A percentile compares a stretch with the other conserved stretches of the same genome.
Evolutionary conservation across 1,140 invertebrate species (phyloP).

Genomic region (Psix sp.): DNA sequence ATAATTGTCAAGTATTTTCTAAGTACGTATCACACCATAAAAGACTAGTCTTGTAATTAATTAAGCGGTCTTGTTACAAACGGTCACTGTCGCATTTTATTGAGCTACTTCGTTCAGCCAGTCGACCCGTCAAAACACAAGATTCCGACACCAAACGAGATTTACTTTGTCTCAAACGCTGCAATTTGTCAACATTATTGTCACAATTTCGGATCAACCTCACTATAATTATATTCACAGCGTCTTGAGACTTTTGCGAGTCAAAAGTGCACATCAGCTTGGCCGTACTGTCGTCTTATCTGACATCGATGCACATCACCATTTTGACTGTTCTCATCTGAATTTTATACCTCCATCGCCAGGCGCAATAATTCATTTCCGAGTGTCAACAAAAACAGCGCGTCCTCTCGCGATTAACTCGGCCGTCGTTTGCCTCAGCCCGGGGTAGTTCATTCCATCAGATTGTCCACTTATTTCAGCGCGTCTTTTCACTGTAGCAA

Average conservation of each 20-base stretch:
- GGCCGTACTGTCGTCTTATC: slow-evolving; percentile 26
- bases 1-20: too few relatives aligned
- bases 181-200: slow-evolving; percentile 21
- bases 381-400: slow-evolving; percentile 11
- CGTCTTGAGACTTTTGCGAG: slow-evolving; percentile 26
- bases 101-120: too few relatives aligned
- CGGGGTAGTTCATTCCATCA: slow-evolving; percentile 18
- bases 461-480: slow-evolving; percentile 16
- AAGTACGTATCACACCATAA: too few relatives aligned
- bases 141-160: too few relatives aligned
- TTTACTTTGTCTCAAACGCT: too few relatives aligned
- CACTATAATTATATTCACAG: slow-evolving; percentile 21
- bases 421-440: background rate
- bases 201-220: slow-evolving; percentile 16
- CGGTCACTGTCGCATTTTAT: too few relatives aligned
- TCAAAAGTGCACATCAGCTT: slow-evolving; percentile 22
- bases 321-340: slow-evolving; percentile 36
- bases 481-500: slow-evolving; percentile 63
- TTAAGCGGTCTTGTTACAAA: too few relatives aligned
- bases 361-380: slow-evolving; percentile 34
- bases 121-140: too few relatives aligned
- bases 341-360: slow-evolving; percentile 35
- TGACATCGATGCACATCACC: slow-evolving; percentile 48
- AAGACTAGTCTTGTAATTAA: background rate
- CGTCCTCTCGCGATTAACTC: background rate